Percentiles rank a stretch among this genome's conserved stretches.
Evolutionary conservation across 1,140 invertebrate species (phyloP).

Genomic region (Cryptotermes secundus): DNA sequence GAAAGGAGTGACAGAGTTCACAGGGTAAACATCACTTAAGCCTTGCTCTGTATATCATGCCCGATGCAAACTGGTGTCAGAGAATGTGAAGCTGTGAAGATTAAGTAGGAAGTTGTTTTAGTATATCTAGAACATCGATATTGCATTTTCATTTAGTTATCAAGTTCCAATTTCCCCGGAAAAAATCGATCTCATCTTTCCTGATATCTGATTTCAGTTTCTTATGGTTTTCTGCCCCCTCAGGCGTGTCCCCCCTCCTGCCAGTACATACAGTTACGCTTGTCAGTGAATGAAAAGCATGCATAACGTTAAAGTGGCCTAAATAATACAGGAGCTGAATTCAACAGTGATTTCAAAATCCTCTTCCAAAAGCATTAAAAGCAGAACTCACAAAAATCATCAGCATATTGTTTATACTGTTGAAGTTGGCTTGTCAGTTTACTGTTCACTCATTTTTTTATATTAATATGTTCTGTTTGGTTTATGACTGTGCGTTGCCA

Average conservation of each 20-base stretch:
- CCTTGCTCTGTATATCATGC: background rate
- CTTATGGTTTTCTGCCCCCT: background rate
- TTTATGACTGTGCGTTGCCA: no score
- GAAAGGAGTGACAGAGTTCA: conserved; percentile 58
- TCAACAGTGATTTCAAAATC: background rate
- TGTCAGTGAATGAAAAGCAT: background rate
- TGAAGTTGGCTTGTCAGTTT: background rate
- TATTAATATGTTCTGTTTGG: background rate
- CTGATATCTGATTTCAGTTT: background rate
- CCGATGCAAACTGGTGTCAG: background rate
- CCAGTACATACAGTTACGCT: no score
- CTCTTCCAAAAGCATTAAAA: background rate
- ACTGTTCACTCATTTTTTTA: background rate
- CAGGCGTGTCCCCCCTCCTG: background rate
- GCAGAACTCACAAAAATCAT: background rate
- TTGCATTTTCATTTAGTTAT: background rate
- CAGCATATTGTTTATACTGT: background rate
- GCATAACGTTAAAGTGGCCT: background rate
- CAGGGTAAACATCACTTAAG: conserved; percentile 51
- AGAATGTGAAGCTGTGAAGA: background rate
- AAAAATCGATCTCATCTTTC: background rate
- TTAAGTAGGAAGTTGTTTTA: background rate
- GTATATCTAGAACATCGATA: background rate
- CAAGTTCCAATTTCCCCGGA: background rate
- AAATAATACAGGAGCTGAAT: background rate